Evolutionary conservation across 2,888 invertebrate genomes (phyloP).

Genomic region (Lasioglossum villosulum): DNA sequence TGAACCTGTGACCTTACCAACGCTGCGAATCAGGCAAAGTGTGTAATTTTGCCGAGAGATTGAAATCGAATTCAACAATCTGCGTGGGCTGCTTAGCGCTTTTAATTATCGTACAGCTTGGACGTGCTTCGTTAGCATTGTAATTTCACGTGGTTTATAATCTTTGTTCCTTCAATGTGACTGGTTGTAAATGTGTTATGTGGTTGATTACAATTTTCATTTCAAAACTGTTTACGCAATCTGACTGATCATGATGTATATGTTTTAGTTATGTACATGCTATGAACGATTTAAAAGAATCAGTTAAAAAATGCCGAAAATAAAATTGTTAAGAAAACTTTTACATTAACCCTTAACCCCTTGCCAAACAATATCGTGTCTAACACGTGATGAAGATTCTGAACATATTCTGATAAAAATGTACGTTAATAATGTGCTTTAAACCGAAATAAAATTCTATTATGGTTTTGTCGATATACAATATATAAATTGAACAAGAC

Average conservation of each 20-base stretch:
- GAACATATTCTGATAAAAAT: no score
- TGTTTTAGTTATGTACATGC: not conserved
- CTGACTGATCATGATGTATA: no score
- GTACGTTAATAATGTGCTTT: no score
- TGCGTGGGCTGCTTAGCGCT: slow-evolving; percentile 5
- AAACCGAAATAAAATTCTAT: no score
- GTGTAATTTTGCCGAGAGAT: slow-evolving; percentile 16
- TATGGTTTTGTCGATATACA: no score
- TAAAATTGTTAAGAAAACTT: not conserved
- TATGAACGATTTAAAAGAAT: not conserved
- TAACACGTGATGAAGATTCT: no score
- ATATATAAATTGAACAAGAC: no score
- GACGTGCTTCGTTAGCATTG: not conserved
- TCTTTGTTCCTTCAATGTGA: not conserved
- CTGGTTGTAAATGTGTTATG: not conserved
- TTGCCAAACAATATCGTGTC: no score
- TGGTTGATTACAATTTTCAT: not conserved
- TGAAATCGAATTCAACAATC: slow-evolving; percentile 1
- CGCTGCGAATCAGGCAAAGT: not conserved
- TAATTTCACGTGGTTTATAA: not conserved
- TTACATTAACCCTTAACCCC: no score
- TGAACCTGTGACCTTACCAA: slow-evolving; percentile 18
- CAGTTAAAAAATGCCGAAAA: not conserved
- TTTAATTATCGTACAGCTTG: not conserved
- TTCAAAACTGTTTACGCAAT: not conserved